phyloP scores from a whole-genome alignment of 2,113 vertebrate genomes.

The Nymphicus hollandicus region DNA sequence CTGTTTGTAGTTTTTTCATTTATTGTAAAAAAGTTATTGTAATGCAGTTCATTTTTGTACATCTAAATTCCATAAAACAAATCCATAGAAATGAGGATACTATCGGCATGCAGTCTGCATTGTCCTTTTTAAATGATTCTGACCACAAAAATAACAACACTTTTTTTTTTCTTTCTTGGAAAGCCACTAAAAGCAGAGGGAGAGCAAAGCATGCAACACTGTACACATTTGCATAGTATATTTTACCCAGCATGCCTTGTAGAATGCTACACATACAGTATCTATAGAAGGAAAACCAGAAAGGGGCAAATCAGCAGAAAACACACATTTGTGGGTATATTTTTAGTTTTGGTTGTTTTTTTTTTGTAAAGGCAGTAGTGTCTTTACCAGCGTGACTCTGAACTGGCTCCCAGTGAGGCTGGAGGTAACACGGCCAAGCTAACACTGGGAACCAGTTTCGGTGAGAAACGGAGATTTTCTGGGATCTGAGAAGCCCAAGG shows the following conservation, averaged over 20 bases:
- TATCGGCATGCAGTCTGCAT: slow-evolving; percentile 83
- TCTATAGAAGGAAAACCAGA: slow-evolving; percentile 70
- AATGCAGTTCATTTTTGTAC: slow-evolving; percentile 81
- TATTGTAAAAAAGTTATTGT: slow-evolving; percentile 83
- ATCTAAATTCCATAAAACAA: slow-evolving; percentile 84
- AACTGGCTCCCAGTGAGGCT: background rate
- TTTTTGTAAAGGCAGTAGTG: slow-evolving; percentile 44
- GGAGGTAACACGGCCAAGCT: background rate
- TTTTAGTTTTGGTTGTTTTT: background rate
- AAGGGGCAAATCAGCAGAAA: slow-evolving; percentile 67
- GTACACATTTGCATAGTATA: slow-evolving; percentile 91
- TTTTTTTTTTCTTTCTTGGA: slow-evolving; percentile 66
- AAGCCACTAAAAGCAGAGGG: slow-evolving; percentile 85
- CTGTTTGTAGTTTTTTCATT: slow-evolving; percentile 67
- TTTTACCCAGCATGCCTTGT: slow-evolving; percentile 85
- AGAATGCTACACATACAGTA: slow-evolving; percentile 77
- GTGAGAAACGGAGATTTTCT: background rate
- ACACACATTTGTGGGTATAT: slow-evolving; percentile 4
- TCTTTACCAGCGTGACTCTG: background rate
- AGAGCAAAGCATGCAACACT: slow-evolving; percentile 87
- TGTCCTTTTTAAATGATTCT: slow-evolving; percentile 75
- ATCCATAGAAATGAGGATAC: slow-evolving; percentile 81
- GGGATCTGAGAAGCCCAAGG: slow-evolving; percentile 46
- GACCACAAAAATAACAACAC: slow-evolving; percentile 85
- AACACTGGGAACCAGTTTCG: background rate